Percentiles rank a stretch among this genome's conserved stretches.
phyloP scores from a whole-genome alignment of 2,888 invertebrate species.

The Silvanus unidentatus region DNA sequence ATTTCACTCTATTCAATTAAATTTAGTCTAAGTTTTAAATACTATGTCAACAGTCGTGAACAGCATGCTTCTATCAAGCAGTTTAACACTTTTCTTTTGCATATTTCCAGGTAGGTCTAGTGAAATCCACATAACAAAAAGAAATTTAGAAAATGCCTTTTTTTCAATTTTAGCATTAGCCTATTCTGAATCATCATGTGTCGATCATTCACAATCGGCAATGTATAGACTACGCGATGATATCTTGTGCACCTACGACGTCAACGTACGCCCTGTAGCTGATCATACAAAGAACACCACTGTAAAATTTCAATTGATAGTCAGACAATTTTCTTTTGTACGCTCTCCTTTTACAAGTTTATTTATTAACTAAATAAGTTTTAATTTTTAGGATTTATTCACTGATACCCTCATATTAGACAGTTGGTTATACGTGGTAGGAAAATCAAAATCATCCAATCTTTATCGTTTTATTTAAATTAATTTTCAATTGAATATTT shows the following conservation, averaged over 20 bases:
- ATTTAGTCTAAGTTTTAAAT: too few species aligned
- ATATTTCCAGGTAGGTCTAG: too few species aligned
- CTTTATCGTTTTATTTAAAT: background rate
- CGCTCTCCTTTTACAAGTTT: background rate
- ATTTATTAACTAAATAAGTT: background rate
- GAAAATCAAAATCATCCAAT: background rate
- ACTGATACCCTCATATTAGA: background rate
- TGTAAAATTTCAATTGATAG: background rate
- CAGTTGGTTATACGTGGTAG: slow-evolving; percentile 1
- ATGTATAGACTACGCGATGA: too few species aligned
- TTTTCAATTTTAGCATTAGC: too few species aligned
- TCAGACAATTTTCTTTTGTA: background rate
- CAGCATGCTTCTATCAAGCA: too few species aligned
- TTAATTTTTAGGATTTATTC: background rate
- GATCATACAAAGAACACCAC: background rate
- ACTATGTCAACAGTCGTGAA: too few species aligned
- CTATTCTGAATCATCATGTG: too few species aligned
- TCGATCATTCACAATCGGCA: too few species aligned
- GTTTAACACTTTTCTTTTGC: too few species aligned
- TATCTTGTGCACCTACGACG: background rate
- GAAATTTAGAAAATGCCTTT: too few species aligned
- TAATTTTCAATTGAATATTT: background rate
- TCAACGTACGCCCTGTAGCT: background rate
- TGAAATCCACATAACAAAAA: too few species aligned
- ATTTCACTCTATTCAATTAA: too few species aligned